Conservation (phyloP, 2,888 invertebrate genomes). For the Drosophila ezoana region DNA sequence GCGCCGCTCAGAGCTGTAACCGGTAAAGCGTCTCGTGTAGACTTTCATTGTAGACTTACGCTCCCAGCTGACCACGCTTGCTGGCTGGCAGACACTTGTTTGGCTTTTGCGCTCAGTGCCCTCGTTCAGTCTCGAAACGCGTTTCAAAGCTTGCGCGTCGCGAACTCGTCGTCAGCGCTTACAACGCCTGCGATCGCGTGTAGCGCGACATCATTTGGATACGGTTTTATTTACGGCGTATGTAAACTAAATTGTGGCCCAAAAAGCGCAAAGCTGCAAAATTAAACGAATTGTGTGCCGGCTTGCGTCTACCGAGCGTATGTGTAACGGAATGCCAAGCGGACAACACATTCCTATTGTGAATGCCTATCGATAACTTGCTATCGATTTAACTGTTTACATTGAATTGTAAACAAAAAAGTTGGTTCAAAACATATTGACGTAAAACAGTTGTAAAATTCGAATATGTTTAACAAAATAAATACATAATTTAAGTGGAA, state of each 20-base stretch:
- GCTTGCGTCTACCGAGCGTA: slow-evolving; percentile 9
- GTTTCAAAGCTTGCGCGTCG: slow-evolving; percentile 75
- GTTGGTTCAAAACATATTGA: not conserved
- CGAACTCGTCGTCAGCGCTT: slow-evolving; percentile 13
- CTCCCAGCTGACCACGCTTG: slow-evolving; percentile 46
- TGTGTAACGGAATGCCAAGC: slow-evolving; percentile 36
- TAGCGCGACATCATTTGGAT: slow-evolving; percentile 47
- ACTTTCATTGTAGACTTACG: slow-evolving; percentile 56
- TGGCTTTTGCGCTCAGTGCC: slow-evolving; percentile 50
- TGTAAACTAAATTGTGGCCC: slow-evolving; percentile 32
- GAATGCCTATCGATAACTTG: slow-evolving; percentile 15
- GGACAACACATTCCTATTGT: slow-evolving; percentile 18
- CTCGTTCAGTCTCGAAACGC: slow-evolving; percentile 74
- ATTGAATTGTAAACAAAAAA: not conserved
- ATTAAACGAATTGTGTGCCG: slow-evolving; percentile 36
- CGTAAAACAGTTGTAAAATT: slow-evolving; percentile 5
- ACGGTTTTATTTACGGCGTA: slow-evolving; percentile 39
- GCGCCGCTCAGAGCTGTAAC: slow-evolving; percentile 37
- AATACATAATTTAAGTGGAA: not conserved
- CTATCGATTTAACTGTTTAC: slow-evolving; percentile 22
- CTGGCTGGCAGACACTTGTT: slow-evolving; percentile 63
- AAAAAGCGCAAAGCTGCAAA: slow-evolving; percentile 45
- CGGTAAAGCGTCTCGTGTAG: slow-evolving; percentile 61
- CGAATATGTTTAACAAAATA: not conserved
- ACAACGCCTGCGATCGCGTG: slow-evolving; percentile 44